These are phyloP conservation scores for Scelioninae gen. 2 DNA, from an alignment of 2,888 invertebrate species.

Conservation along the genomic window DNA sequence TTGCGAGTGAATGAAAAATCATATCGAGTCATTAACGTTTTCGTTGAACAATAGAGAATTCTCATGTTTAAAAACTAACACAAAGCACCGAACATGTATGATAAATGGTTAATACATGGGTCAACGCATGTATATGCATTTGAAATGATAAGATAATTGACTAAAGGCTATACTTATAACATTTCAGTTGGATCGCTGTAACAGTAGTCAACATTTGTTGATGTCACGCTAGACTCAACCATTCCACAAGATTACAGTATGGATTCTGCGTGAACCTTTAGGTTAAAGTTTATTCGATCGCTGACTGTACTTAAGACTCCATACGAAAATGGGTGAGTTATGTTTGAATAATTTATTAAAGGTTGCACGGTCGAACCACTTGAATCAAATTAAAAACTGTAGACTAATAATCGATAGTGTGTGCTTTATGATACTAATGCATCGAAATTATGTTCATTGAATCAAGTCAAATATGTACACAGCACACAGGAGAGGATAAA, in stretches of 20 bases:
- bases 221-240: constrained; percentile 33
- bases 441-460: too few relatives aligned
- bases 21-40: constrained; percentile 12
- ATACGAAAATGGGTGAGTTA: constrained; percentile 52
- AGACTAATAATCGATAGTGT: neutral
- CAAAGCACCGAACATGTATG: constrained; percentile 36
- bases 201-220: constrained; percentile 40
- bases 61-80: constrained; percentile 32
- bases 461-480: too few relatives aligned
- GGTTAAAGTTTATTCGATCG: constrained; percentile 9
- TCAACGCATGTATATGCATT: constrained; percentile 59
- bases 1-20: too few relatives aligned
- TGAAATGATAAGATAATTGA: constrained; percentile 57
- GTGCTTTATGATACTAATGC: neutral
- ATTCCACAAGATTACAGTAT: constrained; percentile 22
- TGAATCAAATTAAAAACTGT: neutral
- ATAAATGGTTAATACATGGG: constrained; percentile 54
- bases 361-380: neutral
- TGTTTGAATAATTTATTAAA: constrained; percentile 2
- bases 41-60: constrained; percentile 33
- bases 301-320: constrained; percentile 11
- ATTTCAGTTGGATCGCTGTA: constrained; percentile 50
- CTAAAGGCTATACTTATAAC: constrained; percentile 48
- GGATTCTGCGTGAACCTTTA: constrained; percentile 36
- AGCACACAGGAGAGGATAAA: too few relatives aligned